Evolutionary conservation across 2,888 invertebrate genomes (phyloP).

Genomic region (Lochmaea capreae): DNA sequence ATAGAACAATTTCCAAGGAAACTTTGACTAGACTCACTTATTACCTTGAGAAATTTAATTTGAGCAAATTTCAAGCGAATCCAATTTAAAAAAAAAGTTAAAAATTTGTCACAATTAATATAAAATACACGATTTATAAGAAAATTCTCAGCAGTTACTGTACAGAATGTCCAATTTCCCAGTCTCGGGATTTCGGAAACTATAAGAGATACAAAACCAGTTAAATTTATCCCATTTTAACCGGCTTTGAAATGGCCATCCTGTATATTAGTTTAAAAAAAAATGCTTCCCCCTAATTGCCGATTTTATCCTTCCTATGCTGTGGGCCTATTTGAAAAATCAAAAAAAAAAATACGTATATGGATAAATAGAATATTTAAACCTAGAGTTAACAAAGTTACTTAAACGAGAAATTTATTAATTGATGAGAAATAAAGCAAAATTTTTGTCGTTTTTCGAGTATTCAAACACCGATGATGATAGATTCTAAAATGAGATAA

Average conservation of each 20-base stretch:
- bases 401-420: conserved; percentile 26
- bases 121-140: conserved; percentile 5
- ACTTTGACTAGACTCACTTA: conserved; percentile 46
- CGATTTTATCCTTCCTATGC: conserved; percentile 16
- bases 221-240: no score
- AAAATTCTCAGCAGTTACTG: neutral
- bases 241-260: conserved; percentile 1
- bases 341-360: conserved; percentile 26
- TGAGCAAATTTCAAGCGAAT: conserved; percentile 47
- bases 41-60: conserved; percentile 31
- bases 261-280: conserved; percentile 1
- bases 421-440: conserved; percentile 28
- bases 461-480: conserved; percentile 42
- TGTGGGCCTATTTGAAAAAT: conserved; percentile 18
- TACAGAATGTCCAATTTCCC: conserved; percentile 5
- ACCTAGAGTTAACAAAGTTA: conserved; percentile 41
- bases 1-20: conserved; percentile 52
- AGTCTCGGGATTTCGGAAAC: no score
- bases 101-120: conserved; percentile 51
- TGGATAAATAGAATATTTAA: conserved; percentile 24
- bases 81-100: conserved; percentile 35
- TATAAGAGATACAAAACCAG: no score
- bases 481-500: conserved; percentile 50
- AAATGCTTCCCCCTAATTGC: conserved; percentile 19
- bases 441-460: conserved; percentile 34